Conservation (phyloP, 2,888 invertebrate species). For the Stratiomys singularior region DNA sequence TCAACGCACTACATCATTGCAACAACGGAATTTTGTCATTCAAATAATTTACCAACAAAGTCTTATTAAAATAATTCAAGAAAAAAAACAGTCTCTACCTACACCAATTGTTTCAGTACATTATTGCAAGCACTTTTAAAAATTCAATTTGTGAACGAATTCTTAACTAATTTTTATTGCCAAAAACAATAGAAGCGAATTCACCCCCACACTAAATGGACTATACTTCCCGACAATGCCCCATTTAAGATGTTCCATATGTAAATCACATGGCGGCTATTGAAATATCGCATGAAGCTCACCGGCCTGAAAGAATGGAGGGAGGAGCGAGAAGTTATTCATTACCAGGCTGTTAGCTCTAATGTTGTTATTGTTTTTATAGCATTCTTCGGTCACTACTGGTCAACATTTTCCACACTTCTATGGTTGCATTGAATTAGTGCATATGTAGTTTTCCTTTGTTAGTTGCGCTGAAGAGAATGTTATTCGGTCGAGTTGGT, state of each 20-base stretch:
- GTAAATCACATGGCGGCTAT: conserved; percentile 26
- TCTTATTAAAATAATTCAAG: no score
- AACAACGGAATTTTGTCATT: no score
- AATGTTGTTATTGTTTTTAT: neutral
- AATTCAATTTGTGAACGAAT: no score
- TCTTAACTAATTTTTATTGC: neutral
- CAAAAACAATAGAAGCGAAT: neutral
- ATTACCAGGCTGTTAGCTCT: neutral
- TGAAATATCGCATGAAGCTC: conserved; percentile 6
- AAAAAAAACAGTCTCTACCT: neutral
- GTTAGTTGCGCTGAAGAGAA: neutral
- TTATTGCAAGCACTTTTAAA: neutral
- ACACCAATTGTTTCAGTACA: neutral
- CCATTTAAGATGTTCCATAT: conserved; percentile 23
- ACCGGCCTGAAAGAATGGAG: neutral
- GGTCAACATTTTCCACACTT: conserved; percentile 24
- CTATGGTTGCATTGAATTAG: conserved; percentile 36
- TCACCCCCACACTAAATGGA: conserved; percentile 6
- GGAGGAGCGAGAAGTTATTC: neutral
- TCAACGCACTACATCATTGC: no score
- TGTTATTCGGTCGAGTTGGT: neutral
- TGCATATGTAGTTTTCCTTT: neutral
- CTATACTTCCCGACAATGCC: neutral
- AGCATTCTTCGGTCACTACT: conserved; percentile 21
- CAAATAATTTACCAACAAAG: no score